phyloP scores from a whole-genome alignment of 2,888 invertebrate species.

The Congeria kusceri region DNA sequence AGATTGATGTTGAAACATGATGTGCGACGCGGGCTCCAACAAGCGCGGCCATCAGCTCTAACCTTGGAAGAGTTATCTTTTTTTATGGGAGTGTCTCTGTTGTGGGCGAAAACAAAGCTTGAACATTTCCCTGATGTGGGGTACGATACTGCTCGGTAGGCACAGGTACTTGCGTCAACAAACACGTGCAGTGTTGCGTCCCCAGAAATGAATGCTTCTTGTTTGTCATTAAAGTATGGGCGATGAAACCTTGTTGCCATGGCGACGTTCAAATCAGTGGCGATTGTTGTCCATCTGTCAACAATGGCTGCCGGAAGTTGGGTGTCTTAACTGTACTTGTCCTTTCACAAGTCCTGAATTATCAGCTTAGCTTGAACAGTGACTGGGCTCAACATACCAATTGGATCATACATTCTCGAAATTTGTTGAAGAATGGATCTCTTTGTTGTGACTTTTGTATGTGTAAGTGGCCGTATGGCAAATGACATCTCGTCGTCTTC shows the following conservation, averaged over 20 bases:
- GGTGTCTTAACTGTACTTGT: not conserved
- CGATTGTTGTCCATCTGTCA: not conserved
- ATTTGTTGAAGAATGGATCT: conserved; percentile 18
- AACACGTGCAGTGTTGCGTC: too few species aligned
- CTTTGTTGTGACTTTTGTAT: conserved; percentile 7
- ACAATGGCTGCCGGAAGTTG: not conserved
- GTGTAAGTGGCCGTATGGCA: not conserved
- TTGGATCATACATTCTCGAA: conserved; percentile 36
- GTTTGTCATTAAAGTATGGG: not conserved
- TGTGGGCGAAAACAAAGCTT: not conserved
- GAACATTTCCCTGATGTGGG: too few species aligned
- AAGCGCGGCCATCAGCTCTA: too few species aligned
- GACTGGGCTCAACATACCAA: conserved; percentile 26
- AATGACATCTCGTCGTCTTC: conserved; percentile 25
- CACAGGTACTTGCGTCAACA: too few species aligned
- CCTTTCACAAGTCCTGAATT: conserved; percentile 33
- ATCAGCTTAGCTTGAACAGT: conserved; percentile 33
- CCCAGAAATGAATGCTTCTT: too few species aligned
- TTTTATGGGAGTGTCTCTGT: not conserved
- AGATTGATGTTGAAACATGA: too few species aligned
- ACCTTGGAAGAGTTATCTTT: too few species aligned
- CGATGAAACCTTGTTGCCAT: not conserved
- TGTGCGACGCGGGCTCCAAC: too few species aligned
- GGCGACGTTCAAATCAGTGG: not conserved
- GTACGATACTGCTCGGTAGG: too few species aligned